These are phyloP conservation scores for Abramis brama DNA, from an alignment of 2,113 vertebrate genomes.

Conservation along the genomic window DNA sequence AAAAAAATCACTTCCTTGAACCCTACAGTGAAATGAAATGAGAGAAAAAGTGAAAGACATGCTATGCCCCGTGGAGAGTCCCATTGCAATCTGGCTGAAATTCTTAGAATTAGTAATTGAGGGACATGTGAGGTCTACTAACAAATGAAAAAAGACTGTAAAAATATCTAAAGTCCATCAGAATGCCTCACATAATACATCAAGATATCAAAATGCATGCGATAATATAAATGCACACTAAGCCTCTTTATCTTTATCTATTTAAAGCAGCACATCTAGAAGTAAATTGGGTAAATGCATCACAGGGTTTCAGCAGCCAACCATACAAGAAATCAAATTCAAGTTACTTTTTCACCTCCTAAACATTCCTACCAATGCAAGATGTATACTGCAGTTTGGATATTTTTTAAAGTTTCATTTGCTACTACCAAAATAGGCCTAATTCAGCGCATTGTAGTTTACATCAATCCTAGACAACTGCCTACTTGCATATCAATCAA, in stretches of 20 bases:
- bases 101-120: conserved; percentile 5
- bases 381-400: neutral
- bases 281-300: neutral
- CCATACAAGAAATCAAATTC: neutral
- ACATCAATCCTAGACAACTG: neutral
- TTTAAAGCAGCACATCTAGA: conserved; percentile 4
- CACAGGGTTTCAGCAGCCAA: neutral
- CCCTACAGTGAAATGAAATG: neutral
- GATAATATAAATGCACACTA: neutral
- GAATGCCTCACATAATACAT: neutral
- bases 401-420: neutral
- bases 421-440: neutral
- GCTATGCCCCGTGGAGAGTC: neutral
- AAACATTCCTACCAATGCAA: neutral
- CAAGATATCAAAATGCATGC: neutral
- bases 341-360: neutral
- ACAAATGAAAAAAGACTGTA: neutral
- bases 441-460: neutral
- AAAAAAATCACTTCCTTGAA: neutral
- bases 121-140: neutral
- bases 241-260: neutral
- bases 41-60: neutral
- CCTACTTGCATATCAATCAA: too few species aligned
- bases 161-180: conserved; percentile 3
- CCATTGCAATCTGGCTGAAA: neutral